Conservation (phyloP, 2,888 invertebrate genomes). For the Hymenopus coronatus region DNA sequence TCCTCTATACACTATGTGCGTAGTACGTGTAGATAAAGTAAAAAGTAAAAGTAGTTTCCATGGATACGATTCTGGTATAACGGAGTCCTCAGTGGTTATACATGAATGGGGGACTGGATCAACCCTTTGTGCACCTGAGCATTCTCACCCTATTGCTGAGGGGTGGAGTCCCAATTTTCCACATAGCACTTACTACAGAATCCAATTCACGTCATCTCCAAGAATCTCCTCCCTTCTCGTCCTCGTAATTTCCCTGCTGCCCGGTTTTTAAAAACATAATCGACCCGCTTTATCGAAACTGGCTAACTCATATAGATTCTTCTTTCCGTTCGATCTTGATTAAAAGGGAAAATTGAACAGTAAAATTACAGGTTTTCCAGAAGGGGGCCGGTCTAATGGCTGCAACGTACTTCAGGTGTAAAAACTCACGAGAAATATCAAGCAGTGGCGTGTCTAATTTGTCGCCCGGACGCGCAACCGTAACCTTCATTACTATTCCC, state of each 20-base stretch:
- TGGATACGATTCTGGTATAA: too few species aligned
- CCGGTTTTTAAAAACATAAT: neutral
- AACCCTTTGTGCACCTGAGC: neutral
- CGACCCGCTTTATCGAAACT: neutral
- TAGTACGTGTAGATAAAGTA: too few species aligned
- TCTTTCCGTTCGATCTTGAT: neutral
- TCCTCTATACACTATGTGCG: too few species aligned
- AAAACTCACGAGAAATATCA: neutral
- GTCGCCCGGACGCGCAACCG: too few species aligned
- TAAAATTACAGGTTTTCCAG: neutral
- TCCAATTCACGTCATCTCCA: neutral
- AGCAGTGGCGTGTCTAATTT: neutral
- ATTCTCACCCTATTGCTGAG: neutral
- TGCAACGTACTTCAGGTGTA: neutral
- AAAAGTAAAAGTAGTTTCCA: too few species aligned
- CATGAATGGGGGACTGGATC: too few species aligned
- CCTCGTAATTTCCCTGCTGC: neutral
- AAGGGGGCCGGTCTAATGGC: neutral
- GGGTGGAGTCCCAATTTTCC: neutral
- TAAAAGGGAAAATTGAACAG: conserved; percentile 3
- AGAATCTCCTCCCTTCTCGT: neutral
- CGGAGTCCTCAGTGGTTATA: too few species aligned
- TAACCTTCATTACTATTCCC: too few species aligned
- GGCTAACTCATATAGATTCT: neutral
- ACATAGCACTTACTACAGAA: neutral